Base-by-base conservation (phyloP, 2,888 invertebrate species). In the Mythimna impura region DNA sequence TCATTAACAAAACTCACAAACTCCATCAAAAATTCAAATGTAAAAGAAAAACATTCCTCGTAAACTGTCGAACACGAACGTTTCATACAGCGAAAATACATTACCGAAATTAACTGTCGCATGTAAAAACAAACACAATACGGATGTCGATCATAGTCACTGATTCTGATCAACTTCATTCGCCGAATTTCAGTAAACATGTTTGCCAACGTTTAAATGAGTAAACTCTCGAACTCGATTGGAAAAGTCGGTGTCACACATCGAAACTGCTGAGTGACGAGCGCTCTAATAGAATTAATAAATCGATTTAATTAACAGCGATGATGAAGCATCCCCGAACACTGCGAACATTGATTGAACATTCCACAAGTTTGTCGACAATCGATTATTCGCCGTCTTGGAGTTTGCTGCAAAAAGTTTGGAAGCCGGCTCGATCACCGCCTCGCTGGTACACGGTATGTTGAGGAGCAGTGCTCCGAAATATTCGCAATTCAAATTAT, bases 271-370 rank as follows among this genome's bases (percentile, higher is more conserved):
- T 54, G 81, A 69, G 73, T 78, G 85, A 78, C 76, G 68, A 71
- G 84, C 66, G 80, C 82, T 77, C 75, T 85, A 85, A 87, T 81
- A 80, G 79, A 88, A 81, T 87, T 87, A 84, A 87, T 81, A 87
- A 85, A 80, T 86, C 78, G 76, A 80, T 86, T 85, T 86, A 84
- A 89, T 87, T 87, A 88, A 82, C 81, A 80, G 80, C 77, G 86
- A 88, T 89, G 89, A 89, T 86, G 78, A 80, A 87, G 80, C 84
- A 85, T 81, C 86, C 85, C 80, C 66, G 71, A 83, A 81, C 81
- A 82, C 78, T 79, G 78, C 64, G 72, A 86, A 83, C 89, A 87
- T 82, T 88, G 89, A 89, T 89, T 84, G 88, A 89, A 85, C 87
- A 88, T 86, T 84, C 86, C 83, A 71, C 77, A 87, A 88, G 83